Base-by-base conservation (phyloP, 2,113 vertebrate genomes). In the Pogona vitticeps region DNA sequence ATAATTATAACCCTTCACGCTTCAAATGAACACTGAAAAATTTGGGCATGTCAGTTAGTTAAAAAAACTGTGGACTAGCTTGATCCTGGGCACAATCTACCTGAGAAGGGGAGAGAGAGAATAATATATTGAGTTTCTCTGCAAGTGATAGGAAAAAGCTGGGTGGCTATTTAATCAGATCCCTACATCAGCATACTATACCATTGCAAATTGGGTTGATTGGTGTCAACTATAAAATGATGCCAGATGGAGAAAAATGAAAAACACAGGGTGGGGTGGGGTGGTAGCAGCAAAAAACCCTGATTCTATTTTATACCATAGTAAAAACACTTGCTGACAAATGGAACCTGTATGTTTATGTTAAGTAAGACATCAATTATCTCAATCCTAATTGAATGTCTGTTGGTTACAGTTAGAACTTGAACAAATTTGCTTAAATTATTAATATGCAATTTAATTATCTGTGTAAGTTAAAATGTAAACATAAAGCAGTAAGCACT, bases 351-450 rank as follows among this genome's bases (percentile, higher is more conserved):
- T 59, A 61, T 31, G 28, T 68, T 70, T 28, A 15, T 58, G 20
- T 58, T 86, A 71, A 31, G n/a, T 33, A 59, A 31, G 26, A 40
- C 7, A n/a, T n/a, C 52, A 72, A 26, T 59, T 15, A 7, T 17
- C 20, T 46, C 2, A 80, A 72, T 59, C n/a, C 56, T 79, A 86
- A 61, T 72, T 80, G 71, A 72, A 59, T 80, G 20, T 23, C 76
- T 33, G 52, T 15, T 61, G 14, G 36, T 10, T 80, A 72, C n/a
- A 61, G 33, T 71, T 80, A 72, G 23, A 72, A 80, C 36, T 58
- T 72, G 17, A 86, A 80, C 26, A 86, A 80, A 71, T n/a, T 80
- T 61, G 28, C 36, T 46, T 58, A 18, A 68, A 78, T 85, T 58
- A 77, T 40, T 78, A 78, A 72, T 58, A 72, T 13, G 58, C 33